A percentile compares a stretch with the other conserved stretches of the same genome.
Evolutionary conservation across 2,888 invertebrate genomes (phyloP).

Genomic region (Calephelis perditalis): DNA sequence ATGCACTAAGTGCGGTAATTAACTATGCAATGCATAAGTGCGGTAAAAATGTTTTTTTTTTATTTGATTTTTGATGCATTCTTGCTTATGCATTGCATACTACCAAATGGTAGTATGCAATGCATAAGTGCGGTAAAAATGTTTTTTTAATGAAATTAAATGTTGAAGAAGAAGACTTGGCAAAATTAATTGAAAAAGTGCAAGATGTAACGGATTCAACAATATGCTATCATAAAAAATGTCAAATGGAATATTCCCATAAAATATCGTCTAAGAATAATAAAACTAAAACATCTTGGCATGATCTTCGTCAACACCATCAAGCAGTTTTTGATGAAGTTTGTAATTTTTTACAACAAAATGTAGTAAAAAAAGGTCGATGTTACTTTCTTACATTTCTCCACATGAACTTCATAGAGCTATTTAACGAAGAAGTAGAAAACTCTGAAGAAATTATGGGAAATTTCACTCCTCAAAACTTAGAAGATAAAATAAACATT

Average conservation of each 20-base stretch:
- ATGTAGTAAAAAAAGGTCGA: constrained; percentile 11
- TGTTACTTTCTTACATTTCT: constrained; percentile 6
- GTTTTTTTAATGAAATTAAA: not conserved
- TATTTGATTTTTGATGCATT: too few relatives aligned
- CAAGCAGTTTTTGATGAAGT: constrained; percentile 14
- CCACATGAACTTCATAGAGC: not conserved
- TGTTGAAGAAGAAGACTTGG: not conserved
- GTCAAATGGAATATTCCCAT: not conserved
- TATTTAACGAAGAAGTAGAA: not conserved
- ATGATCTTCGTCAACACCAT: constrained; percentile 13
- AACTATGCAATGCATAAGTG: too few relatives aligned
- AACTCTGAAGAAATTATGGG: not conserved
- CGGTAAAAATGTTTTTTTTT: too few relatives aligned
- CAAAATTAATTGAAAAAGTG: not conserved
- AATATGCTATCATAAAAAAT: not conserved
- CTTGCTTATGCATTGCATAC: too few relatives aligned
- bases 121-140: too few relatives aligned
- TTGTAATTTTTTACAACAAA: not conserved
- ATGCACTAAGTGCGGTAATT: too few relatives aligned
- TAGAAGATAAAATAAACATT: constrained; percentile 1
- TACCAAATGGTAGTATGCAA: too few relatives aligned
- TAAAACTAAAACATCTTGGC: constrained; percentile 15
- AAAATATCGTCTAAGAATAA: constrained; percentile 13
- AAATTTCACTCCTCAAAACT: not conserved
- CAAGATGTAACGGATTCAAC: not conserved